Evolutionary conservation across 2,888 invertebrate genomes (phyloP).

Genomic region (Ophioninae sp.): DNA sequence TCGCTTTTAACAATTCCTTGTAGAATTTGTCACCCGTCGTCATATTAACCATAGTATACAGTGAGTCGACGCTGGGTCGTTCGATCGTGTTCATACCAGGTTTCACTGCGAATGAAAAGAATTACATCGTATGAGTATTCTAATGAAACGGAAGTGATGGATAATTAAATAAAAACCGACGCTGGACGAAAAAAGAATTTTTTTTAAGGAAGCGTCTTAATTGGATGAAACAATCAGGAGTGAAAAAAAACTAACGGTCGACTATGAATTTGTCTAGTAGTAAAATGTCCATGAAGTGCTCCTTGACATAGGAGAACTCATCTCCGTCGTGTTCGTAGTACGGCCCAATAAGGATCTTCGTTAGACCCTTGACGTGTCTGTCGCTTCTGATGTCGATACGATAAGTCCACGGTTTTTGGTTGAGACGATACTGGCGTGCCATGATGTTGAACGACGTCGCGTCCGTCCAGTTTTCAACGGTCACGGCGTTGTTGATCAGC

Average conservation of each 20-base stretch:
- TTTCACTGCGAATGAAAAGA: slow-evolving; percentile 70
- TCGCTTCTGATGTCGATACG: slow-evolving; percentile 85
- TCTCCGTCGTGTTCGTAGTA: slow-evolving; percentile 84
- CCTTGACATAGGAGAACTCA: slow-evolving; percentile 81
- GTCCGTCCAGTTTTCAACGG: slow-evolving; percentile 80
- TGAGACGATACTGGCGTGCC: slow-evolving; percentile 87
- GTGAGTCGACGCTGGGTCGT: slow-evolving; percentile 73
- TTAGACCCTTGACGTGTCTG: slow-evolving; percentile 83
- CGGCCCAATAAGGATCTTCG: slow-evolving; percentile 88
- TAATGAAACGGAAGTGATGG: no score
- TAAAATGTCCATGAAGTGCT: slow-evolving; percentile 83
- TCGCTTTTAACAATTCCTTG: slow-evolving; percentile 73
- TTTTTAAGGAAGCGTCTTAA: neutral
- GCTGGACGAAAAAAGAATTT: neutral
- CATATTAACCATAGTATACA: slow-evolving; percentile 70
- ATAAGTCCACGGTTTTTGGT: slow-evolving; percentile 87
- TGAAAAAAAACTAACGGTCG: slow-evolving; percentile 81
- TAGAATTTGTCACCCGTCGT: slow-evolving; percentile 72
- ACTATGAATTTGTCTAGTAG: slow-evolving; percentile 84
- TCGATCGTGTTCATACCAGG: slow-evolving; percentile 76
- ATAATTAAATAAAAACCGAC: no score
- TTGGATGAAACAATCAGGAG: slow-evolving; percentile 1
- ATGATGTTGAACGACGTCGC: slow-evolving; percentile 82
- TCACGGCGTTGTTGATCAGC: slow-evolving; percentile 85
- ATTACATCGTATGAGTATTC: neutral